phyloP scores from a whole-genome alignment of 2,888 invertebrate genomes.

The Cotesia congregata region DNA sequence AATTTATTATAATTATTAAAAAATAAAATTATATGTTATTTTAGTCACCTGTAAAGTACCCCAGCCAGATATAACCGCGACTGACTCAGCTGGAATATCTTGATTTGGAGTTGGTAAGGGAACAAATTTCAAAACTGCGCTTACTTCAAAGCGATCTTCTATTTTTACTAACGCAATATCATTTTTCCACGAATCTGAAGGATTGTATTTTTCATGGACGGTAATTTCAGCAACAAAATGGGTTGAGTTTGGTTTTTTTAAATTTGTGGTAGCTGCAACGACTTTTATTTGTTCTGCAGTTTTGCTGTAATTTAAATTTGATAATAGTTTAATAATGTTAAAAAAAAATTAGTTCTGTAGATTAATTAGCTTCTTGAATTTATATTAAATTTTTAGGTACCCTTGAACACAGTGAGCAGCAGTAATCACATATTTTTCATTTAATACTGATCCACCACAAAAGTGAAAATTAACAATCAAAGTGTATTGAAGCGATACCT shows the following conservation, averaged over 20 bases:
- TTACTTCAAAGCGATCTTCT: constrained; percentile 70
- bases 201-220: constrained; percentile 50
- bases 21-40: background rate
- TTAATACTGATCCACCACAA: constrained; percentile 56
- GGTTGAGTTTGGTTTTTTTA: constrained; percentile 33
- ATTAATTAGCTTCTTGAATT: too few species aligned
- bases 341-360: background rate
- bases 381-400: constrained; percentile 36
- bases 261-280: constrained; percentile 49
- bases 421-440: constrained; percentile 53
- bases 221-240: constrained; percentile 44
- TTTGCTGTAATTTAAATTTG: constrained; percentile 36
- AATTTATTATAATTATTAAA: too few species aligned
- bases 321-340: too few species aligned
- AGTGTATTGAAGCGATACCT: constrained; percentile 54
- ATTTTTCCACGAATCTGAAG: constrained; percentile 48
- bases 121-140: constrained; percentile 68
- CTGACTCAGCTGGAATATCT: constrained; percentile 42
- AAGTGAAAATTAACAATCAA: constrained; percentile 42
- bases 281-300: constrained; percentile 42
- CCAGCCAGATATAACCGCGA: constrained; percentile 61
- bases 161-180: constrained; percentile 60
- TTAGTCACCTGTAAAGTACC: constrained; percentile 57
- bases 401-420: constrained; percentile 56
- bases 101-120: constrained; percentile 66